phyloP scores from a whole-genome alignment of 2,113 vertebrate genomes.

The Gila orcuttii region DNA sequence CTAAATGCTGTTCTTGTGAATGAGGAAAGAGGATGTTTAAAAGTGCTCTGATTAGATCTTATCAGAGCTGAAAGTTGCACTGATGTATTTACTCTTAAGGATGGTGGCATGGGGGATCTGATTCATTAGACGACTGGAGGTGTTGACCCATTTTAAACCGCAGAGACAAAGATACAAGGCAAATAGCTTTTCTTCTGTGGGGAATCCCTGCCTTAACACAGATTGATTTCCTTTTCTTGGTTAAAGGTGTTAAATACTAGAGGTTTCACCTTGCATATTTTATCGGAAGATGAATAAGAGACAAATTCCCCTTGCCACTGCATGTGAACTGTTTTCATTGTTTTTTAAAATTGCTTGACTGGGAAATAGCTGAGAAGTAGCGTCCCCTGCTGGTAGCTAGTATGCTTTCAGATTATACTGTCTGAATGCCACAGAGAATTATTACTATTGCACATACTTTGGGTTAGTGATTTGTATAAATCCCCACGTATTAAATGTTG shows the following conservation, averaged over 20 bases:
- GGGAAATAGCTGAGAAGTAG: background rate
- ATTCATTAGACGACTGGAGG: slow-evolving; percentile 33
- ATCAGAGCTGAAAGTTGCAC: background rate
- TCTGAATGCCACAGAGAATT: background rate
- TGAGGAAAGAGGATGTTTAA: background rate
- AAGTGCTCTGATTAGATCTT: slow-evolving; percentile 23
- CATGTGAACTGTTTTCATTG: background rate
- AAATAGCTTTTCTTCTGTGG: background rate
- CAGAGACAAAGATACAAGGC: background rate
- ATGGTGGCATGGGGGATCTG: background rate
- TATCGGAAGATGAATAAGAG: slow-evolving; percentile 40
- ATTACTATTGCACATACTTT: background rate
- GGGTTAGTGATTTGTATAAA: background rate
- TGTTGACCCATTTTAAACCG: slow-evolving; percentile 44
- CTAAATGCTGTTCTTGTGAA: background rate
- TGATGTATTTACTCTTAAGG: background rate
- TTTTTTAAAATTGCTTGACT: background rate
- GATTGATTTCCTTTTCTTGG: slow-evolving; percentile 28
- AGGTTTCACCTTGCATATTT: slow-evolving; percentile 37
- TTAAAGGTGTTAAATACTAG: background rate
- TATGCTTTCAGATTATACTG: background rate
- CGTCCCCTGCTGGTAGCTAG: slow-evolving; percentile 4
- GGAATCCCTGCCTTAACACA: slow-evolving; percentile 32
- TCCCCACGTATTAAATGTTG: background rate
- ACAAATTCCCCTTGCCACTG: background rate